phyloP scores from a whole-genome alignment of 2,113 vertebrate species.

The Polypterus bichir region DNA sequence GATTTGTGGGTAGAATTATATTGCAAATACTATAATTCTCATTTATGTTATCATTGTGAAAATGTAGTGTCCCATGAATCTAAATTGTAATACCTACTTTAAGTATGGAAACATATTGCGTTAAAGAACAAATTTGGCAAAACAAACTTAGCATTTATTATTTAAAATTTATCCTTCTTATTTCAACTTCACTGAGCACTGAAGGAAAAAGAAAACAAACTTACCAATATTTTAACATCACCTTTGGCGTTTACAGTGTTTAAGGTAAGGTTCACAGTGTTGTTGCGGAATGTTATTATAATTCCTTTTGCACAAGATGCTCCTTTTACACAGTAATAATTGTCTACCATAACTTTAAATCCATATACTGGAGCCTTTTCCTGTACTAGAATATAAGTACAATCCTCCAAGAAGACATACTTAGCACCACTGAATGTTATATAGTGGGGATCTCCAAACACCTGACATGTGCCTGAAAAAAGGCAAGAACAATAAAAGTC shows the following conservation, averaged over 20 bases:
- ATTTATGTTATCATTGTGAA: too few species aligned
- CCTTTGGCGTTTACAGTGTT: too few species aligned
- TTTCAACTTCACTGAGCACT: too few species aligned
- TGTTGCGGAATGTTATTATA: slow-evolving; percentile 34
- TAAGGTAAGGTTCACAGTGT: slow-evolving; percentile 28
- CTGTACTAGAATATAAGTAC: slow-evolving; percentile 46
- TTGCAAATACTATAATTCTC: too few species aligned
- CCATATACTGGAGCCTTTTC: slow-evolving; percentile 29
- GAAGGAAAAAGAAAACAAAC: not conserved
- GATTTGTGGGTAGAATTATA: too few species aligned
- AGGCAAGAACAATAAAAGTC: not conserved
- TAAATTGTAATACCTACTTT: too few species aligned
- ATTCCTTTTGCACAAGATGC: slow-evolving; percentile 40
- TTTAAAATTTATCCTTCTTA: too few species aligned
- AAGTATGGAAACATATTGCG: too few species aligned
- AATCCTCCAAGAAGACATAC: slow-evolving; percentile 38
- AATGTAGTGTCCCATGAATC: too few species aligned
- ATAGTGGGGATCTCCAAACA: slow-evolving; percentile 57
- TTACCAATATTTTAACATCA: slow-evolving; percentile 24
- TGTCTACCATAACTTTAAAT: slow-evolving; percentile 46
- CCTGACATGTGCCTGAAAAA: slow-evolving; percentile 39
- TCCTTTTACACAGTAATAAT: slow-evolving; percentile 23
- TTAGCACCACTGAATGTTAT: slow-evolving; percentile 34
- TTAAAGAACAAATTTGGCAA: too few species aligned
- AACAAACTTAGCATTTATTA: too few species aligned